Conservation (phyloP, 1,140 invertebrate species). For the Diorhabda sublineata region DNA sequence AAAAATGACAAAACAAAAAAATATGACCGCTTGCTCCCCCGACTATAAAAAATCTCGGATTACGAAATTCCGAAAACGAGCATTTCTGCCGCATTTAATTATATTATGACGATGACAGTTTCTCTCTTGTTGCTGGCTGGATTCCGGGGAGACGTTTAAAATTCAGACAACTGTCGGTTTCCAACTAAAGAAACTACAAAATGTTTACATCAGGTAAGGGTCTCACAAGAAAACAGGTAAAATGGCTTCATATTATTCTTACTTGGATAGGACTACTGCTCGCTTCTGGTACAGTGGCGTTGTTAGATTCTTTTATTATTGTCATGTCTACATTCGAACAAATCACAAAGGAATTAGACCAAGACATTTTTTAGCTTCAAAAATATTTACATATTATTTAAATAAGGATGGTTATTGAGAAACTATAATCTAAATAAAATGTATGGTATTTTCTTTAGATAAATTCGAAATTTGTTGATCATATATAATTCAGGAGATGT, state of each 20-base stretch:
- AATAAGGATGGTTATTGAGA: too few relatives aligned
- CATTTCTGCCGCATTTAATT: conserved; percentile 18
- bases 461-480: too few relatives aligned
- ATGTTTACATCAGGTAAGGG: conserved; percentile 20
- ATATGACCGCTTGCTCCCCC: neutral
- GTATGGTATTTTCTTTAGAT: too few relatives aligned
- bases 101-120: conserved; percentile 16
- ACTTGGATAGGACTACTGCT: neutral
- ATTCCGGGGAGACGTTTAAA: conserved; percentile 17
- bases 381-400: too few relatives aligned
- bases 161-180: conserved; percentile 17
- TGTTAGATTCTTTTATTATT: neutral
- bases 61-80: conserved; percentile 18
- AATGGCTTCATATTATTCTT: conserved; percentile 21
- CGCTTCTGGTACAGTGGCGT: conserved; percentile 1
- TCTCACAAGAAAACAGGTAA: conserved; percentile 15
- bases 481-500: too few relatives aligned
- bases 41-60: conserved; percentile 14
- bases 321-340: too few relatives aligned
- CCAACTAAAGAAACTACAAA: conserved; percentile 14
- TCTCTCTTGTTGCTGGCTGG: conserved; percentile 5
- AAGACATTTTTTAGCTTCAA: too few relatives aligned
- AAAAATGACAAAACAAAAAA: neutral
- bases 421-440: too few relatives aligned
- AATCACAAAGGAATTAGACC: too few relatives aligned